Evolutionary conservation across 2,797 vertebrate genomes (phyloP), one percentile per base, ranked within the genome.

Genomic region (Sebastiscus albofasciatus): DNA sequence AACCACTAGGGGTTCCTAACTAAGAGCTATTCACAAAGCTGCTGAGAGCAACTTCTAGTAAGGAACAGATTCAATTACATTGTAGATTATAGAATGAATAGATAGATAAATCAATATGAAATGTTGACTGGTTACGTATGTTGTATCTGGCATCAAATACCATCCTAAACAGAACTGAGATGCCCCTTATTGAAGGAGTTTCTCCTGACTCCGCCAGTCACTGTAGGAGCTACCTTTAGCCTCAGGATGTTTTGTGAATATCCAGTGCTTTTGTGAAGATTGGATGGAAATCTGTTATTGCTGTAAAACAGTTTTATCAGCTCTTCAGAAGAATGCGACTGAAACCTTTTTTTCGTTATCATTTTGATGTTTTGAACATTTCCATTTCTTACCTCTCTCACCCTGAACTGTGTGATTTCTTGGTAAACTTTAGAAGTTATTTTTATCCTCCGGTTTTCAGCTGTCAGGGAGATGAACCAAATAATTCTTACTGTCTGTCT

Each of bases 391-490:
- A 65, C 58, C 54, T 68, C 29, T 76, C 42, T 46, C 42, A 22
- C 7, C 39, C 13, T 31, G 5, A 5, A 6, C 34, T 46, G 4
- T 75, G 56, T 54, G 61, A 65, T 55, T 68, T 72, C 42, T 31
- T 9, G 2, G 6, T 72, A 26, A 60, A 56, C 31, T 69, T 82
- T 55, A 12, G 59, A 81, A 55, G 82, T 76, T 87, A 87, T 91
- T 89, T 90, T 85, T 84, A 79, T 65, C 24, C 4, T 56, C 49
- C 4, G 10, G 46, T 62, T 60, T 71, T 58, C 29, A 80, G 4
- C 82, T 84, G 84, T 86, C 78, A 82, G 18, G 71, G 16, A 74
- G 61, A 83, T 81, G 27, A 80, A 4, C 16, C n/a, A 73, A 68
- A 69, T 70, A 1, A 58, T 20, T 66, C 77, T 70, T 66, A 55